Evolutionary conservation across 2,113 vertebrate genomes (phyloP).

Genomic region (Asarcornis scutulata): DNA sequence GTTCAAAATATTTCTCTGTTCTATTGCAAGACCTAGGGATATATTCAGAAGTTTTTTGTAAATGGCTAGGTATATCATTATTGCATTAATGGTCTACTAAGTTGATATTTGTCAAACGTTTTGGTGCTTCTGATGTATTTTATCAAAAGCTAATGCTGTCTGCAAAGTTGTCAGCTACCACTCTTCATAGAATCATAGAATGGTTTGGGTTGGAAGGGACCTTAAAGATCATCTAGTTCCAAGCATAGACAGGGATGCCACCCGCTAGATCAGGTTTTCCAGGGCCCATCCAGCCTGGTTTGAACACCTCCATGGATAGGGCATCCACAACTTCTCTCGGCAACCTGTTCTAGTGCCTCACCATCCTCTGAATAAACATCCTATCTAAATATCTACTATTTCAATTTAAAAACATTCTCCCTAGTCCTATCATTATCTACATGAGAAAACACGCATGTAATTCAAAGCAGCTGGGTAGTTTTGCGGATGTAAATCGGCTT

Average conservation of each 20-base stretch:
- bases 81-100: neutral
- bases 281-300: no score
- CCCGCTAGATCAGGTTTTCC: no score
- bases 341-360: no score
- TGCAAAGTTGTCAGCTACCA: neutral
- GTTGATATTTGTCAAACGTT: neutral
- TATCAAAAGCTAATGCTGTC: neutral
- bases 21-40: neutral
- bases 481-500: neutral
- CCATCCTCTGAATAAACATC: no score
- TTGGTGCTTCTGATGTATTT: neutral
- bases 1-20: neutral
- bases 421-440: no score
- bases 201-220: no score
- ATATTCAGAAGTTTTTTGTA: neutral
- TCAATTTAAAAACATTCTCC: no score
- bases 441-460: neutral
- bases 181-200: neutral
- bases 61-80: neutral
- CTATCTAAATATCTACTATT: no score
- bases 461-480: neutral
- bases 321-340: no score
- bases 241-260: no score
- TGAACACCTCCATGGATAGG: no score
- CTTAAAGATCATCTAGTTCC: no score